A percentile compares a stretch with the other conserved stretches of the same genome.
Conservation (phyloP, 2,113 vertebrate species). For the Serinus canaria region DNA sequence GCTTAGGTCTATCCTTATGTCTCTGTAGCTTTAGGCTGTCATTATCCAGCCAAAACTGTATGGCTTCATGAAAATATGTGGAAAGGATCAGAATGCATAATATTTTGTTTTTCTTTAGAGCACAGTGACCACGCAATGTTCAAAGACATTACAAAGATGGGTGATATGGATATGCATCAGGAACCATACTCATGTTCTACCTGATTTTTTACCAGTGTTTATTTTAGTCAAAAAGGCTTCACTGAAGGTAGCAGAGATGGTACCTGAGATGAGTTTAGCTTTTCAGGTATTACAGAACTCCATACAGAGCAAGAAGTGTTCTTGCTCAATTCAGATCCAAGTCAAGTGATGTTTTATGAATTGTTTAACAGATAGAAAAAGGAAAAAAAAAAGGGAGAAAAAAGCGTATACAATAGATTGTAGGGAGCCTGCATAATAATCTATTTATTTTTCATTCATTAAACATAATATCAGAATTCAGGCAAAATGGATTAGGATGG, state of each 20-base stretch:
- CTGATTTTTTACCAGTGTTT: background rate
- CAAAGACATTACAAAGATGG: background rate
- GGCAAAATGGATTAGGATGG: background rate
- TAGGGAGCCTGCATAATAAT: background rate
- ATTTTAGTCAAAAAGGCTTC: background rate
- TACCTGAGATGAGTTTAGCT: background rate
- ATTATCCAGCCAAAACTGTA: background rate
- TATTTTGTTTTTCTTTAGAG: background rate
- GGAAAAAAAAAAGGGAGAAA: accelerated
- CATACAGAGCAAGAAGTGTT: background rate
- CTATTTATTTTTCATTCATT: background rate
- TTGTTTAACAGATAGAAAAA: background rate
- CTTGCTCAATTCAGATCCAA: background rate
- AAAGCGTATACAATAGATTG: background rate
- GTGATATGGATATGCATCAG: no score
- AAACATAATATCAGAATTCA: background rate
- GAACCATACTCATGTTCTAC: background rate
- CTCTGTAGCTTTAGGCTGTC: background rate
- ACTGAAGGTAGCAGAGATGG: background rate
- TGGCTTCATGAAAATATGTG: accelerated
- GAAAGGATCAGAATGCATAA: background rate
- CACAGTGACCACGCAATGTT: background rate
- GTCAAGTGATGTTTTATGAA: background rate
- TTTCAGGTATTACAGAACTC: background rate
- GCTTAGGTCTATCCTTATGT: background rate